These are phyloP conservation scores for Cathartes aura DNA, from an alignment of 2,113 vertebrate species.

Conservation along the genomic window DNA sequence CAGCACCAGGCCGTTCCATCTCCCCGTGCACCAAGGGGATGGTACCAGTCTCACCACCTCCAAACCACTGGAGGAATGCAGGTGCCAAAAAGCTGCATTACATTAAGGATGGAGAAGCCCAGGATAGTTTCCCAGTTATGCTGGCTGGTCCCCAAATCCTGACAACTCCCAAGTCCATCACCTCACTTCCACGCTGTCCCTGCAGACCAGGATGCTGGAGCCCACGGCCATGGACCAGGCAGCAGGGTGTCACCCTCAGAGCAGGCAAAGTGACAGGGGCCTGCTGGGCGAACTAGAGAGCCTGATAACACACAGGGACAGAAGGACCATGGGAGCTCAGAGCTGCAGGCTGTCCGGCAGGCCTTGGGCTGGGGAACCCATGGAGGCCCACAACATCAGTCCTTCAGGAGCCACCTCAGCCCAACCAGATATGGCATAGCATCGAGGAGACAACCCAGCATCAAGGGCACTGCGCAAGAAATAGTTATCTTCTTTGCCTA, in stretches of 20 bases:
- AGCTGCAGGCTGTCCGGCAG: neutral
- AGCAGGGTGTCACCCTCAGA: fast-evolving
- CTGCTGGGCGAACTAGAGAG: neutral
- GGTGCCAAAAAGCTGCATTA: neutral
- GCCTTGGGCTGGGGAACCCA: neutral
- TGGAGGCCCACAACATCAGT: neutral
- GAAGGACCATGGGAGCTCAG: neutral
- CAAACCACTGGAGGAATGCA: neutral
- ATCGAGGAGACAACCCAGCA: neutral
- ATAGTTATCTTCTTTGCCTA: neutral
- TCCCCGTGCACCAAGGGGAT: neutral
- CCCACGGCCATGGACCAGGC: fast-evolving
- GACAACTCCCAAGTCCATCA: neutral
- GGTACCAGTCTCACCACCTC: neutral
- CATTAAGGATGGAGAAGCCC: neutral
- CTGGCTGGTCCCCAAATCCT: neutral
- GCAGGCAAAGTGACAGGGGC: fast-evolving
- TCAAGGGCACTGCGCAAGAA: fast-evolving
- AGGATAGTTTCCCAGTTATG: neutral
- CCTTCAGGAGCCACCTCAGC: neutral
- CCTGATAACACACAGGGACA: neutral
- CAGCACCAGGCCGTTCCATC: neutral
- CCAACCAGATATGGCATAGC: fast-evolving
- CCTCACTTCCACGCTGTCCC: neutral
- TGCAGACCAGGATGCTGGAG: neutral